phyloP scores from a whole-genome alignment of 1,140 invertebrate species.

The Pseudomyrmex dendroicus region DNA sequence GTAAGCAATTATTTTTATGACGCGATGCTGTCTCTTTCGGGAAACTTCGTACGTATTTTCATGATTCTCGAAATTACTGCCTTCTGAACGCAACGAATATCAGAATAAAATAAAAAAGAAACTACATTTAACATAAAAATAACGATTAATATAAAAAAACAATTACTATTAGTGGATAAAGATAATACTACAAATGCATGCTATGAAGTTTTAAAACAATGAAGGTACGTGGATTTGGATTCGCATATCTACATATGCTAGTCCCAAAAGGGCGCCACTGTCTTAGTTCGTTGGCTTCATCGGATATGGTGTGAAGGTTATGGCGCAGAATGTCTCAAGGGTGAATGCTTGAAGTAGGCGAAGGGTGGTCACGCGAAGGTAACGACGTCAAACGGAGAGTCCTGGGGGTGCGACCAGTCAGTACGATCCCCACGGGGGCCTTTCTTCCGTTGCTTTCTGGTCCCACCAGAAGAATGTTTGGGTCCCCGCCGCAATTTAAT shows the following conservation, averaged over 20 bases:
- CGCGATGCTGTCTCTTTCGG: slow-evolving; percentile 26
- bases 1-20: slow-evolving; percentile 72
- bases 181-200: not conserved
- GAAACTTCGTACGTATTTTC: slow-evolving; percentile 43
- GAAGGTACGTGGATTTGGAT: not conserved
- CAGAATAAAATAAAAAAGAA: not conserved
- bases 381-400: slow-evolving; percentile 68
- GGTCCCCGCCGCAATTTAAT: slow-evolving; percentile 72
- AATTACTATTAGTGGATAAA: slow-evolving; percentile 2
- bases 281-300: slow-evolving; percentile 34
- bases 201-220: not conserved
- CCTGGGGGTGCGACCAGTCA: slow-evolving; percentile 79
- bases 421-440: slow-evolving; percentile 76
- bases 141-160: not conserved
- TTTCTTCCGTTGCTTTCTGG: slow-evolving; percentile 66
- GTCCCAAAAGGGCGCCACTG: slow-evolving; percentile 19
- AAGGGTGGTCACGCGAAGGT: slow-evolving; percentile 47
- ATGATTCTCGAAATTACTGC: not conserved
- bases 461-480: slow-evolving; percentile 67
- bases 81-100: not conserved
- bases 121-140: too few relatives aligned
- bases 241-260: not conserved
- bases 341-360: slow-evolving; percentile 40
- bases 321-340: slow-evolving; percentile 60
- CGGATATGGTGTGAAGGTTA: slow-evolving; percentile 51